Evolutionary conservation across 2,888 invertebrate genomes (phyloP), one percentile per base, ranked within the genome.

Genomic region (Metalampra italica): DNA sequence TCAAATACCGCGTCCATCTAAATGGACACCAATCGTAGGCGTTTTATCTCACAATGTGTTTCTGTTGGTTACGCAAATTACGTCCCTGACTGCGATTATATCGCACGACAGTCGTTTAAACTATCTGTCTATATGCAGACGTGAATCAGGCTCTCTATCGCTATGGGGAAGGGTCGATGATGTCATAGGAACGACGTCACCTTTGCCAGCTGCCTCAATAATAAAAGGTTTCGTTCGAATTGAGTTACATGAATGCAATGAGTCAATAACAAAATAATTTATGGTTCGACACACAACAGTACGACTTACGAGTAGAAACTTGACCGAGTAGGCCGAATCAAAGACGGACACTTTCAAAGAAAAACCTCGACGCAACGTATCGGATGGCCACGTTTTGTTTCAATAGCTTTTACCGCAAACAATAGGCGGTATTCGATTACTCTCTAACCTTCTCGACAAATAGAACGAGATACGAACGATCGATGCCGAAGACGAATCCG

Each of bases 401-500:
- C 52, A 51, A 60, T 51, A 55, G 56, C 55, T 62, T 56, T 61
- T 57, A 58, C 53, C 54, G 62, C 62, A 66, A 70, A 78, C 70
- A 75, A 72, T 68, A 64, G 65, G 59, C 59, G 57, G 64, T 75
- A 73, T 78, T 71, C 63, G 69, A 75, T 76, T 73, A 72, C 60
- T 63, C 56, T 57, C 62, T 72, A 77, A 78, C 74, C 72, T 73
- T 64, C 62, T 69, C 70, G 66, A 61, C 65, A 72, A 75, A 78
- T 71, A 73, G 62, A 67, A 51, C 64, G 72, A 71, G 75, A 77
- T 69, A 64, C 76, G 83, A 85, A 64, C 76, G 83, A 85, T 84
- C 86, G 82, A 85, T 84, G 74, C 64, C 57, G 64, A 68, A 78
- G 75, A 78, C 73, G 69, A 70, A 76, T 74, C 78, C 68, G 76